These are phyloP conservation scores for Gymnocheta viridis DNA, from an alignment of 2,888 invertebrate genomes.

Conservation along the genomic window DNA sequence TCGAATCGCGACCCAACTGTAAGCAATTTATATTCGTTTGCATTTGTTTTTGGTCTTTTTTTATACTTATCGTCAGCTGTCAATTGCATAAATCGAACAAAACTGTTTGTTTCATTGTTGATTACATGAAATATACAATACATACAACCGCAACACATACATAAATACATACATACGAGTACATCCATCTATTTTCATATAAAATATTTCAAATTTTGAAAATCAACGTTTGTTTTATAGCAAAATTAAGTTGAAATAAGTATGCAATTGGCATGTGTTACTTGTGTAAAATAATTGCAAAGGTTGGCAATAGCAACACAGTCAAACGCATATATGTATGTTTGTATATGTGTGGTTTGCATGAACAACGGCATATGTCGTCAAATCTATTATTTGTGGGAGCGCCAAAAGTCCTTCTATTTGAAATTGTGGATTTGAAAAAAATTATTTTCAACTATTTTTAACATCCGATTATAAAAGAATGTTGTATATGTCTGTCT, in stretches of 20 bases:
- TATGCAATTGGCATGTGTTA: slow-evolving; percentile 53
- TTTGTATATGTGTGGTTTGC: neutral
- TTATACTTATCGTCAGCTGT: slow-evolving; percentile 67
- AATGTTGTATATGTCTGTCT: too few relatives aligned
- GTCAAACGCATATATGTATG: neutral
- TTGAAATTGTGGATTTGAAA: too few relatives aligned
- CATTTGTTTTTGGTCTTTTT: slow-evolving; percentile 27
- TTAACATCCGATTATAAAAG: too few relatives aligned
- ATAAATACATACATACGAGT: neutral
- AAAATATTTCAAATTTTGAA: slow-evolving; percentile 44
- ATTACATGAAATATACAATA: slow-evolving; percentile 49
- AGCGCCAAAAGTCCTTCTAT: neutral
- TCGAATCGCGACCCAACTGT: slow-evolving; percentile 21
- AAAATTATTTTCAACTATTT: neutral
- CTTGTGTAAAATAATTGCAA: slow-evolving; percentile 45
- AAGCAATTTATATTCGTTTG: slow-evolving; percentile 44
- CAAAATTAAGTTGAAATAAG: slow-evolving; percentile 34
- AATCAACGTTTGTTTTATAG: slow-evolving; percentile 47
- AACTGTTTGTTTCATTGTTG: slow-evolving; percentile 53
- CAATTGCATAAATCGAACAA: slow-evolving; percentile 67
- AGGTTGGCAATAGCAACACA: slow-evolving; percentile 3
- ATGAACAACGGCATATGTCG: neutral
- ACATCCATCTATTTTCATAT: neutral
- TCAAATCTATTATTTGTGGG: too few relatives aligned
- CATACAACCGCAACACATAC: slow-evolving; percentile 18